Conservation (phyloP, 2,797 vertebrate species). For the Otus scops region DNA sequence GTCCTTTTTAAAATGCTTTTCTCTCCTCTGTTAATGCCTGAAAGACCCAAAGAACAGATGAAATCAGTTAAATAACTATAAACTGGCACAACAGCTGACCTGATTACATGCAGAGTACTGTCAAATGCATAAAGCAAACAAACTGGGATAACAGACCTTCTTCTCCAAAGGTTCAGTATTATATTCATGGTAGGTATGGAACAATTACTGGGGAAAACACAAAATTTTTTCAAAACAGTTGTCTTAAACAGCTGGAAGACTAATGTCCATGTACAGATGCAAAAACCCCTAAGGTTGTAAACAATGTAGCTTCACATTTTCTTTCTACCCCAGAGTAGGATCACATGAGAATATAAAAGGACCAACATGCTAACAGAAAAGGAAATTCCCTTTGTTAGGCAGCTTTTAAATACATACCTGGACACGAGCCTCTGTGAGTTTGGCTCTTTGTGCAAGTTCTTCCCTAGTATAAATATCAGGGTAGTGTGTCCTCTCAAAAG, state of each 20-base stretch:
- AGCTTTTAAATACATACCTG: slow-evolving; percentile 79
- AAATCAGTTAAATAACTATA: neutral
- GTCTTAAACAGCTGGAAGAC: neutral
- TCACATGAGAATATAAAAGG: neutral
- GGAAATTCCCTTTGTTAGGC: neutral
- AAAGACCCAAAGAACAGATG: neutral
- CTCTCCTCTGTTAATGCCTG: neutral
- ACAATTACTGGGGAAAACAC: neutral
- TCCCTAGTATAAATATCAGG: slow-evolving; percentile 96
- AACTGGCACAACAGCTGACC: neutral
- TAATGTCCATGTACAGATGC: neutral
- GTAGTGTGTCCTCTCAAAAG: slow-evolving; percentile 95
- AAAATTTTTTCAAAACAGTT: neutral
- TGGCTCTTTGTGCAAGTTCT: slow-evolving; percentile 93
- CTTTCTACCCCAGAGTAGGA: neutral
- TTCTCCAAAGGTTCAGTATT: neutral
- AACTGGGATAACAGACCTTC: neutral
- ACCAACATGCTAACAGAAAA: neutral
- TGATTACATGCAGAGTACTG: neutral
- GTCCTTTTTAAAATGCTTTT: neutral
- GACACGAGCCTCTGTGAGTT: slow-evolving; percentile 93
- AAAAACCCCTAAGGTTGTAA: neutral
- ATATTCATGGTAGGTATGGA: neutral
- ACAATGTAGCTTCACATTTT: neutral
- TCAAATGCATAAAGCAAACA: neutral